Evolutionary conservation across 2,888 invertebrate genomes (phyloP).

Genomic region (Lissonota sp.): DNA sequence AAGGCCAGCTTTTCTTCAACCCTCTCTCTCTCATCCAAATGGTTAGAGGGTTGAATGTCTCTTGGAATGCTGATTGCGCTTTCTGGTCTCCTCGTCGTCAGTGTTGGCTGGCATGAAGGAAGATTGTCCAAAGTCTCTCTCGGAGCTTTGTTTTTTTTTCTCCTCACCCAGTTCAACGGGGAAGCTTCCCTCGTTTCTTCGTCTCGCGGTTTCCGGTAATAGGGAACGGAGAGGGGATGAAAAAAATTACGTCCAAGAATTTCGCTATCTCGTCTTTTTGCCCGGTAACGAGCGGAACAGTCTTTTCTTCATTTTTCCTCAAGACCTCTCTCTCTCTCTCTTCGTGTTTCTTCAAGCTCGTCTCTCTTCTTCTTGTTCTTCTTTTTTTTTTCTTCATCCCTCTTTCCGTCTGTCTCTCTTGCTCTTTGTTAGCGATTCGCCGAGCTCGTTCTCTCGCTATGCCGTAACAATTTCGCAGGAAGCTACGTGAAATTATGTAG

Average conservation of each 20-base stretch:
- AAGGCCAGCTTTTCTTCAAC: background rate
- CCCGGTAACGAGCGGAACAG: background rate
- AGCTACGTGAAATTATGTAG: conserved; percentile 60
- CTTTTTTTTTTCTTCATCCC: background rate
- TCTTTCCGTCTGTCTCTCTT: background rate
- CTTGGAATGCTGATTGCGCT: conserved; percentile 58
- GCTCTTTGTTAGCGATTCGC: conserved; percentile 24
- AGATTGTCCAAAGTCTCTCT: background rate
- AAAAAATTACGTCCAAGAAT: conserved; percentile 53
- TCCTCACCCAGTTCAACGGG: background rate
- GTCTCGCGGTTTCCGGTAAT: conserved; percentile 38
- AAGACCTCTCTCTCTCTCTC: conserved; percentile 12
- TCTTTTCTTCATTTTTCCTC: conserved; percentile 28
- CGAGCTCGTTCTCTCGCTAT: background rate
- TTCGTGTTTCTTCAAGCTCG: conserved; percentile 36
- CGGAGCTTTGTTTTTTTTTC: conserved; percentile 17
- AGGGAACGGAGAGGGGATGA: conserved; percentile 8
- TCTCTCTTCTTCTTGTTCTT: conserved; percentile 14
- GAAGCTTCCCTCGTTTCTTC: conserved; percentile 23
- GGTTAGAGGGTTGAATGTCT: background rate
- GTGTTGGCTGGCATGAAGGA: too few relatives aligned
- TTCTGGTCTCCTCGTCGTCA: background rate
- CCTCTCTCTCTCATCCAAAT: background rate
- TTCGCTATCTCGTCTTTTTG: conserved; percentile 42
- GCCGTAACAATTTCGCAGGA: conserved; percentile 23